Base-by-base conservation (phyloP, 2,888 invertebrate species). In the Willowsia nigromaculata region DNA sequence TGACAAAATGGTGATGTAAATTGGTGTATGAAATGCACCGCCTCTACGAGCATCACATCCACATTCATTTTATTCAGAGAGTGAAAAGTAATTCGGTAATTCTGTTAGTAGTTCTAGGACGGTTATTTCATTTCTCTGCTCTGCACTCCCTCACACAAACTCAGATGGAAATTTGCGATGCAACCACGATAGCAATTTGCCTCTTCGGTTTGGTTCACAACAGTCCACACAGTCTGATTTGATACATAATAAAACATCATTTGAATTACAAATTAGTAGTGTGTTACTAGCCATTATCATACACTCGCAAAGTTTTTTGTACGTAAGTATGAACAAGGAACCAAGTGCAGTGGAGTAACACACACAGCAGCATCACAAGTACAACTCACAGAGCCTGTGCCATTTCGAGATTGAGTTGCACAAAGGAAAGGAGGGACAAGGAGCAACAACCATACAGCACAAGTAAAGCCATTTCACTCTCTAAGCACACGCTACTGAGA, bases 21-120 rank as follows among this genome's bases (percentile, higher is more conserved):
- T 62, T 59, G 62, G 81, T 22, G 37, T 37, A 81, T 81, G 62
- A 81, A 81, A 81, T 81, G 81, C 81, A 81, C 81, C 50, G 33
- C 33, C 33, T n/a, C 33, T 33, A 65, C 65, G 4, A 9, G n/a
- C 65, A 65, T 18, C 50, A 18, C 50, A 1, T 27, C 15, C 37
- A 68, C 71, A 71, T 71, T 47, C 71, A 71, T 71, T 71, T 71
- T 40, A 37, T 40, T 68, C 47, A 13, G 25, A 25, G 15, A 43
- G 43, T 68, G 65, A 65, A 65, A 65, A 65, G 65, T 65, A 65
- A 65, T 65, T 65, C 40, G 40, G 68, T 71, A 43, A 71, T 71
- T 71, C 25, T 43, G 47, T 71, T 71, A 43, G n/a, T n/a, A n/a
- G n/a, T n/a, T n/a, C 40, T 40, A 9, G 43, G 22, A 43, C 25